phyloP scores from a whole-genome alignment of 2,113 vertebrate genomes.

The Camelus dromedarius region DNA sequence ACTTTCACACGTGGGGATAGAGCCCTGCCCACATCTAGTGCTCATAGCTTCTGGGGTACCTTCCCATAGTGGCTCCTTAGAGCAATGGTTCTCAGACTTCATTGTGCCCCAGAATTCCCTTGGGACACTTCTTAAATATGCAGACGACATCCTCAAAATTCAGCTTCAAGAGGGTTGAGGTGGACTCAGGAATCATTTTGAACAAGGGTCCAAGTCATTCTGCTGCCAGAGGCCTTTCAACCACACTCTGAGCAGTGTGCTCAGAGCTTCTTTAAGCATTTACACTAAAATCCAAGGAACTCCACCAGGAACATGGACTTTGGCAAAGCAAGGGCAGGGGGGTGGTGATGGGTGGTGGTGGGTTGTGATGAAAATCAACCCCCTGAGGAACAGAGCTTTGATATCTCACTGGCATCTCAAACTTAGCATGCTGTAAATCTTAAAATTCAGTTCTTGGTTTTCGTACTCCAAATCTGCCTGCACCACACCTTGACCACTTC shows the following conservation, averaged over 20 bases:
- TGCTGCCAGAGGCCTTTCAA: not conserved
- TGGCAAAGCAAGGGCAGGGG: not conserved
- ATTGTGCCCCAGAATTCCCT: not conserved
- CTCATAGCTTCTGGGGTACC: not conserved
- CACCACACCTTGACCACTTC: not conserved
- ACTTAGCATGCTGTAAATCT: not conserved
- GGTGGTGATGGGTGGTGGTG: not conserved
- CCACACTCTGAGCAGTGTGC: not conserved
- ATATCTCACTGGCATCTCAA: not conserved
- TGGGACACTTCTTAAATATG: not conserved
- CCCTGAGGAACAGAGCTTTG: not conserved
- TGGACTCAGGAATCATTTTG: not conserved
- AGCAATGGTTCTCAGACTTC: constrained; percentile 14
- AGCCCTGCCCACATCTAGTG: not conserved
- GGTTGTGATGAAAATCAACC: not conserved
- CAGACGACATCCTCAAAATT: not conserved
- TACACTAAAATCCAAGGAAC: constrained; percentile 41
- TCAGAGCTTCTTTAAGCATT: constrained; percentile 40
- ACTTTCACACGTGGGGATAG: not conserved
- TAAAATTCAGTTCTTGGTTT: constrained; percentile 28
- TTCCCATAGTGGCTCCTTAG: not conserved
- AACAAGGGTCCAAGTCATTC: not conserved
- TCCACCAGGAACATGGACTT: not conserved
- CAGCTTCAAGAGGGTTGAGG: not conserved
- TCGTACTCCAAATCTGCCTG: not conserved